Evolutionary conservation across 2,797 vertebrate species (phyloP).

Genomic region (Lutjanus campechanus): DNA sequence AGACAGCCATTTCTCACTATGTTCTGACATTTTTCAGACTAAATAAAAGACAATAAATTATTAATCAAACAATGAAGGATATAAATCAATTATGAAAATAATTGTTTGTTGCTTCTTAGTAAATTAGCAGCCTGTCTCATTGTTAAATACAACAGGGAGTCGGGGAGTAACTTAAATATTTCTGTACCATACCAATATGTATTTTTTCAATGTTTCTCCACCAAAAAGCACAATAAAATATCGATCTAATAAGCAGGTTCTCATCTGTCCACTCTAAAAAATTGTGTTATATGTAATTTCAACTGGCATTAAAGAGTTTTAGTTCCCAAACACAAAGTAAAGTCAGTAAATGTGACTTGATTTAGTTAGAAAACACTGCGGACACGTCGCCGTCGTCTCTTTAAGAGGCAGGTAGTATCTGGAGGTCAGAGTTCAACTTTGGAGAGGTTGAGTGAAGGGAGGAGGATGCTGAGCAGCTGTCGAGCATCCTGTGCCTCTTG

Average conservation of each 20-base stretch:
- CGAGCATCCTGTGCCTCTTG: constrained; percentile 21
- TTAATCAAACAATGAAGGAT: background rate
- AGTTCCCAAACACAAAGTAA: background rate
- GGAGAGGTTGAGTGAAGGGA: constrained; percentile 48
- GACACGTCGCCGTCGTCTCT: constrained; percentile 40
- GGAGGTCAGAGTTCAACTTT: constrained; percentile 68
- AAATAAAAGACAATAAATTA: background rate
- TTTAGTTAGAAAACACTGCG: background rate
- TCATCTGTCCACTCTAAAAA: background rate
- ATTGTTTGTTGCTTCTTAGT: background rate
- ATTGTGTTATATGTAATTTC: background rate
- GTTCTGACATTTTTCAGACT: background rate
- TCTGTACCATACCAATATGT: no score
- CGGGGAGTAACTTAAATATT: no score
- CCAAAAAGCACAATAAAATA: background rate
- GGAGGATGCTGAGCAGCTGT: constrained; percentile 71
- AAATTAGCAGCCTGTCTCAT: background rate
- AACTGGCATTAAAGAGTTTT: background rate
- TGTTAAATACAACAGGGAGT: background rate
- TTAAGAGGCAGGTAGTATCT: constrained; percentile 58
- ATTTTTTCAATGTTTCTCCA: background rate
- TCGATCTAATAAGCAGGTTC: background rate
- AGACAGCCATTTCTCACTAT: background rate
- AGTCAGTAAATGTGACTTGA: background rate
- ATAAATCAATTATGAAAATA: background rate